phyloP scores from a whole-genome alignment of 2,888 invertebrate species.

The Drosophila diplacantha region DNA sequence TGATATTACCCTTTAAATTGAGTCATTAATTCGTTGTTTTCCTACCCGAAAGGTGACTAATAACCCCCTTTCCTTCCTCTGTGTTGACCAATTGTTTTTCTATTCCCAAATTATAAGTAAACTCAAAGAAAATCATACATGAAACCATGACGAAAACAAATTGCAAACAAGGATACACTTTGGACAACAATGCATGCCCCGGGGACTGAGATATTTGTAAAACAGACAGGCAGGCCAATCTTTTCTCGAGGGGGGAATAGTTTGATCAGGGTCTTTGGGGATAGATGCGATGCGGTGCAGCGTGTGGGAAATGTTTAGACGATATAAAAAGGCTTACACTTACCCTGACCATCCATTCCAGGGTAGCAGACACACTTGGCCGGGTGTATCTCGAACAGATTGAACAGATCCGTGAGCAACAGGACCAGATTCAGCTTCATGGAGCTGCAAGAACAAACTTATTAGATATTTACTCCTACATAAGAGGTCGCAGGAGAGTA shows the following conservation, averaged over 20 bases:
- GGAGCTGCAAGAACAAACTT: constrained; percentile 81
- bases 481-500: constrained; percentile 11
- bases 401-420: constrained; percentile 95
- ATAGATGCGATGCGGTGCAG: constrained; percentile 64
- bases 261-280: constrained; percentile 19
- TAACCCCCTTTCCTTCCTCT: not conserved
- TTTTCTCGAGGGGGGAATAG: constrained; percentile 11
- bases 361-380: constrained; percentile 91
- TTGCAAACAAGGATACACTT: constrained; percentile 34
- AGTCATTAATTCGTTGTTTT: constrained; percentile 1
- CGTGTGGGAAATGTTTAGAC: constrained; percentile 12
- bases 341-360: constrained; percentile 81
- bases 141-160: constrained; percentile 31
- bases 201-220: constrained; percentile 30
- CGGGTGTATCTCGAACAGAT: constrained; percentile 94
- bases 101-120: constrained; percentile 3
- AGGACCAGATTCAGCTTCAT: constrained; percentile 94
- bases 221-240: constrained; percentile 54
- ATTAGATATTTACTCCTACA: not conserved
- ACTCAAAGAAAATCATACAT: constrained; percentile 18
- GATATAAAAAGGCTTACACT: constrained; percentile 34
- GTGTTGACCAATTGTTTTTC: constrained; percentile 21
- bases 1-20: constrained; percentile 12
- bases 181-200: constrained; percentile 45
- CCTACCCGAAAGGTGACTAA: not conserved